Base-by-base conservation (phyloP, 2,888 invertebrate species). In the Pterostichus niger region DNA sequence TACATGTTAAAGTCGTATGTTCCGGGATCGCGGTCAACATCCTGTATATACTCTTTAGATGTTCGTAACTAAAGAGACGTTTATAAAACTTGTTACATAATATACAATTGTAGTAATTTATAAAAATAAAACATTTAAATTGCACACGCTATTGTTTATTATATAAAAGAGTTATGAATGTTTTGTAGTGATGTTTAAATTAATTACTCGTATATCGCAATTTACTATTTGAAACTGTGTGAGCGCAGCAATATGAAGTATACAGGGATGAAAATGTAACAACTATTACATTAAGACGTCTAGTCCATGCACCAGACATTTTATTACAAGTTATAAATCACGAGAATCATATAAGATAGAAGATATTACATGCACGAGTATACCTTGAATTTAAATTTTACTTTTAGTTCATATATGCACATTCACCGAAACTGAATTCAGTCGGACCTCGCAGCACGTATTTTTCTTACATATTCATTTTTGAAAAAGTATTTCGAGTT, bases 301-400 rank as follows among this genome's bases (percentile, higher is more conserved):
- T 15, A 71, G 68, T 44, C 24, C 17, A 17, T n/a, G 68, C 46
- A 17, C 17, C 46, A 71, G 40, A 71, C 68, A 71, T 71, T 71
- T 71, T 71, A 71, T 71, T 71, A 44, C 44, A 71, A 15, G 68
- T 44, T 71, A 71, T 71, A 71, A 71, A 71, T 71, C 68, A 71
- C 68, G 13, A 44, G 68, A 71, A 71, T 71, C 68, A 71, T 71
- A 71, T 71, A 71, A 44, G 68, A 71, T 71, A 71, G 68, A 71
- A 71, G 68, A 71, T 71, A 71, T 71, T 71, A 71, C 68, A 71
- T 71, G 68, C 46, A 44, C 10, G 40, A 31, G 7, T 71, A 17
- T 71, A 71, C 68, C 68, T 71, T 44, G 68, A 71, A 71, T 71
- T 71, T 71, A 71, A 71, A 71, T 71, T 17, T 71, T 33, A 61